Conservation (phyloP, 2,888 invertebrate species). For the Xylota segnis region DNA sequence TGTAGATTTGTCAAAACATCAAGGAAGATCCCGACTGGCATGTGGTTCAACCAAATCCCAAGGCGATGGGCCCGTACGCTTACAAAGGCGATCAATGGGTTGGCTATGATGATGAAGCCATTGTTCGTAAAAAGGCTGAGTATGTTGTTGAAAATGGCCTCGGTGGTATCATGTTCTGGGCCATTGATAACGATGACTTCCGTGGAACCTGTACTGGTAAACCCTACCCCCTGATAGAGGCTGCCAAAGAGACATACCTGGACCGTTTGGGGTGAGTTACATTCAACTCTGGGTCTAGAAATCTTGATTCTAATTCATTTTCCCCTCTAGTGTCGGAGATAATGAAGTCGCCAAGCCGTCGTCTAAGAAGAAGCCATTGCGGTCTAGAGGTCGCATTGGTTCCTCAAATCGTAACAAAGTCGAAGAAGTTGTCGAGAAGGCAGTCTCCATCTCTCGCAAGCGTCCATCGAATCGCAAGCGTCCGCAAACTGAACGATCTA, state of each 20-base stretch:
- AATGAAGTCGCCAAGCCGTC: slow-evolving; percentile 83
- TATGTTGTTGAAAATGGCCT: slow-evolving; percentile 93
- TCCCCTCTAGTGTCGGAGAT: slow-evolving; percentile 80
- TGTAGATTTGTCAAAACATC: slow-evolving; percentile 93
- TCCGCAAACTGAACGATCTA: slow-evolving; percentile 65
- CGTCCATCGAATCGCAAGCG: slow-evolving; percentile 73
- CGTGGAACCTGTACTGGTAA: slow-evolving; percentile 94
- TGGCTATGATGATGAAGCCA: slow-evolving; percentile 94
- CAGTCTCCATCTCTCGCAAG: slow-evolving; percentile 76
- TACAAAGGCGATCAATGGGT: slow-evolving; percentile 96
- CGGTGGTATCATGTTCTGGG: slow-evolving; percentile 89
- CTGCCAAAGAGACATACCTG: slow-evolving; percentile 93
- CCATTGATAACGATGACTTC: slow-evolving; percentile 97
- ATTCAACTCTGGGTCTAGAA: slow-evolving; percentile 16
- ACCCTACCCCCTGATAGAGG: slow-evolving; percentile 95
- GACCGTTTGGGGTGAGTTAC: slow-evolving; percentile 87
- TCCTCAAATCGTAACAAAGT: slow-evolving; percentile 79
- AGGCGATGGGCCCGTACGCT: slow-evolving; percentile 96
- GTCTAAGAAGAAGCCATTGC: slow-evolving; percentile 80
- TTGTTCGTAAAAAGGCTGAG: slow-evolving; percentile 92
- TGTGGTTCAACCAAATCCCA: slow-evolving; percentile 91
- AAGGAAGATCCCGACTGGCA: slow-evolving; percentile 91
- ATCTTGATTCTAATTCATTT: background rate
- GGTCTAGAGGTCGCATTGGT: slow-evolving; percentile 81
- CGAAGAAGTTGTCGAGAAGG: slow-evolving; percentile 78